Base-by-base conservation (phyloP, 2,113 vertebrate genomes). In the Osmerus mordax region DNA sequence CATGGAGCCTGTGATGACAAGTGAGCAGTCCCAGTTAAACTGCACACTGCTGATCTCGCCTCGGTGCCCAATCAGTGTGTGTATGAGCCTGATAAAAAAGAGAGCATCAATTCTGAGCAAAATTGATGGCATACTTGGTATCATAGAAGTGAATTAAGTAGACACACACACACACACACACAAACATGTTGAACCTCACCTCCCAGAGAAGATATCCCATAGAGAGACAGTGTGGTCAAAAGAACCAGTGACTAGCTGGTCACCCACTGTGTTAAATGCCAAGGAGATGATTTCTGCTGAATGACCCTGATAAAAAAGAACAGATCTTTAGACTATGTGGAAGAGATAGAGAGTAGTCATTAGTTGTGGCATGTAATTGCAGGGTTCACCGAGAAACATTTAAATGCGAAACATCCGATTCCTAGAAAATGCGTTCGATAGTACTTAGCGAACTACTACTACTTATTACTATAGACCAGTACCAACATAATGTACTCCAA, bases 1-100 rank as follows among this genome's bases (percentile, higher is more conserved):
- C 94, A 97, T 93, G 18, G 97, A 98, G 77, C 93, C 94, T 9
- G 93, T 94, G 64, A 92, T 87, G 62, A 98, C 93, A 4, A 98
- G 91, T 19, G 96, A 95, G 79, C 93, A 94, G 75, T 97, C 94
- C 96, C 97, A 99, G 87, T 89, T 99, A 83, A 98, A 96, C 73
- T 95, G 89, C 28, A 93, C 92, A 23, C 94, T 95, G 83, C 93
- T 96, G 60, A 98, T 95, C 87, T 98, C 96, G 23, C 91, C 96
- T 12, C 83, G 80, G 79, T 99, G 97, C 12, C 95, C 95, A 9
- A 89, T 89, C 80, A 98, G 84, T 71, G 87, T 92, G 76, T 94
- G 89, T 47, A 96, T 74, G 56, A 89, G 91, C 76, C 97, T 99
- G 75, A 4, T 32, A 4, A 28, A 53, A 23, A 81, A 52, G n/a